phyloP scores from a whole-genome alignment of 2,888 invertebrate species.

The Leucophenga montana region DNA sequence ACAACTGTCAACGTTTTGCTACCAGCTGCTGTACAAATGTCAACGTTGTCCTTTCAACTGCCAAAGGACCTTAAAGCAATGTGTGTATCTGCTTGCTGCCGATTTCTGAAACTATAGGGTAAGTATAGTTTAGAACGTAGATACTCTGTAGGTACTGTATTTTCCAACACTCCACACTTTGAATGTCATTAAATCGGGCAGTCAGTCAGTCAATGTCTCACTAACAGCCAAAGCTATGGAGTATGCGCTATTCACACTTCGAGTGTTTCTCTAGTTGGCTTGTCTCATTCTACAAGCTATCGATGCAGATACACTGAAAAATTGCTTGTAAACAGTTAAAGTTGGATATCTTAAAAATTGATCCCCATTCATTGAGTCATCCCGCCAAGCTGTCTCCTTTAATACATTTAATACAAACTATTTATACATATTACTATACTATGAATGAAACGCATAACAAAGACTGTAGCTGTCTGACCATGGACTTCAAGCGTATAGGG shows the following conservation, averaged over 20 bases:
- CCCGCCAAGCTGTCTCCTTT: no score
- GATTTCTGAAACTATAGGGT: not conserved
- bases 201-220: constrained; percentile 58
- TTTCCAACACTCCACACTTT: constrained; percentile 55
- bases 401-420: no score
- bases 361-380: no score
- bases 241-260: constrained; percentile 49
- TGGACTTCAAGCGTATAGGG: no score
- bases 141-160: not conserved
- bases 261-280: constrained; percentile 44
- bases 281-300: not conserved
- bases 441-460: no score
- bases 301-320: no score
- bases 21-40: not conserved
- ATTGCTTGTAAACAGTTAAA: no score
- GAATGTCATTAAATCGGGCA: constrained; percentile 62
- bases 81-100: no score
- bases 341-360: no score
- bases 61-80: no score
- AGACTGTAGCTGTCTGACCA: no score
- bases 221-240: constrained; percentile 52
- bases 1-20: not conserved
- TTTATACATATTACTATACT: no score
- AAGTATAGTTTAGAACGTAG: not conserved
- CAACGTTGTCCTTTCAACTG: not conserved